Evolutionary conservation across 2,888 invertebrate species (phyloP), one percentile per base, ranked within the genome.

Genomic region (Pachydiplax longipennis): DNA sequence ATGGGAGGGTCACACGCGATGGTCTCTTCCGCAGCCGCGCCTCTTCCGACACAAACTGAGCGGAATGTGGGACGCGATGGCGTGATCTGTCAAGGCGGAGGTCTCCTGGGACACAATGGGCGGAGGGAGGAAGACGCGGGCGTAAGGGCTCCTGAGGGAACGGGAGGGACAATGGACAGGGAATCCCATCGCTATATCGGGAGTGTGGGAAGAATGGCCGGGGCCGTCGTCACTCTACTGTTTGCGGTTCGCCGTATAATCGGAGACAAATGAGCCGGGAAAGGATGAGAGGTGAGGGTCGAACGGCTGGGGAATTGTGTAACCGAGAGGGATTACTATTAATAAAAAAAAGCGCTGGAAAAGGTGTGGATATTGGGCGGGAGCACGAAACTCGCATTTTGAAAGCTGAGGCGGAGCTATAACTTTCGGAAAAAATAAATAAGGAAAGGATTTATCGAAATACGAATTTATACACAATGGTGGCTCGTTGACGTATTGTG

Each of bases 191-290:
- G 87, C n/a, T 37, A 61, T 61, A 87, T 73, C 73, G 65, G 87
- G 61, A 87, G 61, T 58, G 82, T 44, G 44, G 83, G 87, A 87
- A 65, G 58, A 87, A 87, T 87, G 87, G 61, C 83, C 58, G 83
- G 58, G 65, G 61, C 83, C 58, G 83, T 83, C 83, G 53, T 83
- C 83, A 35, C 83, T 65, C 58, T 31, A 65, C 87, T 65, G 87
- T 87, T 87, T 87, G 87, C 87, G 87, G 87, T 83, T 83, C 35
- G 83, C 83, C 83, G 83, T 87, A 87, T 87, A 87, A 87, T 87
- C 87, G 87, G 87, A 87, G 87, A 87, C 87, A 87, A 87, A 87
- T 87, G 87, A 87, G 87, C 37, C 61, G 87, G 65, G 87, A 87
- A 87, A 87, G 87, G 87, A 61, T 73, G 73, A 73, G 58, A 58